phyloP scores from a whole-genome alignment of 2,797 vertebrate genomes.

The Sebastes taczanowskii region DNA sequence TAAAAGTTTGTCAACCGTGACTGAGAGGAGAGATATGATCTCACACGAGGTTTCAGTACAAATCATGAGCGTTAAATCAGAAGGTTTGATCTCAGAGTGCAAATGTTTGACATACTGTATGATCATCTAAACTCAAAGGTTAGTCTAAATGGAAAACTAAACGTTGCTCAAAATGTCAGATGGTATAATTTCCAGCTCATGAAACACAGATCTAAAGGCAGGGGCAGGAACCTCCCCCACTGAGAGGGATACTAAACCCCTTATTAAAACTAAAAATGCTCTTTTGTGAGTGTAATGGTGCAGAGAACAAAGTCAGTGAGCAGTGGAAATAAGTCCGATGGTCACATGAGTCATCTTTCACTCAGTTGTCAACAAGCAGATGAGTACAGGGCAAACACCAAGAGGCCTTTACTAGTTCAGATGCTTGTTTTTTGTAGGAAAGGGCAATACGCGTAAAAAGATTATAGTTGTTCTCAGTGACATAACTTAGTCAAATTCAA shows the following conservation, averaged over 20 bases:
- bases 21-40: constrained; percentile 5
- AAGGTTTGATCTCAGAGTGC: background rate
- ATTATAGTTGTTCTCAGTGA: background rate
- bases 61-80: constrained; percentile 7
- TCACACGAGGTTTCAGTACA: background rate
- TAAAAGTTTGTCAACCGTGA: background rate
- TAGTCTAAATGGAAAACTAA: constrained; percentile 24
- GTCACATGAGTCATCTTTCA: constrained; percentile 49
- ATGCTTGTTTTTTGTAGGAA: constrained; percentile 12
- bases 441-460: background rate
- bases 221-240: background rate
- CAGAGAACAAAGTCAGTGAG: constrained; percentile 38
- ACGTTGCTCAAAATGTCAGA: constrained; percentile 21
- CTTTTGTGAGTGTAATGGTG: constrained; percentile 48
- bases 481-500: background rate
- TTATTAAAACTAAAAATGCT: constrained; percentile 62
- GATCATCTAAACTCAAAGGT: constrained; percentile 7
- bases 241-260: constrained; percentile 16
- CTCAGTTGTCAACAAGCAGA: constrained; percentile 31
- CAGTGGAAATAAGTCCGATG: constrained; percentile 38
- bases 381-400: constrained; percentile 4
- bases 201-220: constrained; percentile 33
- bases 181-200: constrained; percentile 33
- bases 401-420: constrained; percentile 7
- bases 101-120: constrained; percentile 11